Conservation (phyloP, 1,140 invertebrate genomes). For the Octopus sinensis region DNA sequence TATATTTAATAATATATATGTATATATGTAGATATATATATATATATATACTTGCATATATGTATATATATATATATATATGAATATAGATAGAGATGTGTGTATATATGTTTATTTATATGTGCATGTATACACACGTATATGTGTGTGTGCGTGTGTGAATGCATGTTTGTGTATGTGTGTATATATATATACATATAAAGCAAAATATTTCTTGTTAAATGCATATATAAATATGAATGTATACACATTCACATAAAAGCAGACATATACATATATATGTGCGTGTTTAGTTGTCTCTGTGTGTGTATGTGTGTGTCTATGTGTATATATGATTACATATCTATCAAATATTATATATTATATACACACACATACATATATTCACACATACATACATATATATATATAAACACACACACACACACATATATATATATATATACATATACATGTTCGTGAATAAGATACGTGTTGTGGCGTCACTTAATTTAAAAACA, state of each 20-base stretch:
- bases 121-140: not conserved
- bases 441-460: not conserved
- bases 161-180: not conserved
- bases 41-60: too few relatives aligned
- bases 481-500: too few relatives aligned
- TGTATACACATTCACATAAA: too few relatives aligned
- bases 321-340: not conserved
- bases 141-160: not conserved
- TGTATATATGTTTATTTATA: not conserved
- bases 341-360: not conserved
- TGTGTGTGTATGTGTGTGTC: not conserved
- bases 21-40: too few relatives aligned
- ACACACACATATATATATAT: not conserved
- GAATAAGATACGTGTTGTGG: not conserved
- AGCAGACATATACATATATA: not conserved
- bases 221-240: not conserved
- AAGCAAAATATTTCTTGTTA: not conserved
- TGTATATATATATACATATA: not conserved
- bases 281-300: not conserved
- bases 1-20: too few relatives aligned
- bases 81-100: not conserved
- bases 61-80: not conserved
- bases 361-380: not conserved
- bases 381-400: not conserved
- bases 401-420: not conserved